Base-by-base conservation (phyloP, 2,113 vertebrate species). In the Microcebus tavaratra region DNA sequence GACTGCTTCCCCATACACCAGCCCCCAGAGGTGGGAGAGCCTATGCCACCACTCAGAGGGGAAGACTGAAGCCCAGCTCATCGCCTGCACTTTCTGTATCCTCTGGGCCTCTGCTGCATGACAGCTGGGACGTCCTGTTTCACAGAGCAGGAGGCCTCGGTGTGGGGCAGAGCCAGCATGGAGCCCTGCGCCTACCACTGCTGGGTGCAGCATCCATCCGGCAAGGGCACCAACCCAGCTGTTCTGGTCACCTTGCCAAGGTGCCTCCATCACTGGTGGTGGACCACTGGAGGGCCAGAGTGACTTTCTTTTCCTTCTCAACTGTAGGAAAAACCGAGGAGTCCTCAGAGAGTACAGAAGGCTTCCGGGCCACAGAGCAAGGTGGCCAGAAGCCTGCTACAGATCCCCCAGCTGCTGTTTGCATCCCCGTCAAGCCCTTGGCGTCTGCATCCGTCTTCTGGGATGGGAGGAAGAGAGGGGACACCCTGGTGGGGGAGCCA, bases 381-480 rank as follows among this genome's bases (percentile, higher is more conserved):
- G 88, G 95, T 4, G 72, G 96, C 75, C 98, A 98, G 2, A 99
- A 99, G 70, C 95, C 97, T 21, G n/a, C 90, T 2, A 9, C 92
- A 21, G 99, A 99, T 36, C 81, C 90, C 92, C 97, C 80, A 61
- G 25, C 86, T 85, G 50, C 96, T 4, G 11, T 98, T 21, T 97
- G 98, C 57, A 97, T 97, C n/a, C 96, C 98, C 13, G 75, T 97
- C 39, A 99, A 99, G 97, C 67, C 98, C 9, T 14, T 97, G 0
- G 0, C 95, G 11, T 61, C 97, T 45, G 36, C 94, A 2, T 95
- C 98, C 20, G 97, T 97, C 0, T 97, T 92, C 57, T 98, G 99
- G 68, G 99, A 99, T 13, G 98, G 98, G 59, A 99, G 96, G 96
- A 99, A 96, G 98, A 99, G 98, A 94, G 94, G 97, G 0, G 99